Conservation (phyloP, 2,888 invertebrate genomes). For the Trisateles emortualis region DNA sequence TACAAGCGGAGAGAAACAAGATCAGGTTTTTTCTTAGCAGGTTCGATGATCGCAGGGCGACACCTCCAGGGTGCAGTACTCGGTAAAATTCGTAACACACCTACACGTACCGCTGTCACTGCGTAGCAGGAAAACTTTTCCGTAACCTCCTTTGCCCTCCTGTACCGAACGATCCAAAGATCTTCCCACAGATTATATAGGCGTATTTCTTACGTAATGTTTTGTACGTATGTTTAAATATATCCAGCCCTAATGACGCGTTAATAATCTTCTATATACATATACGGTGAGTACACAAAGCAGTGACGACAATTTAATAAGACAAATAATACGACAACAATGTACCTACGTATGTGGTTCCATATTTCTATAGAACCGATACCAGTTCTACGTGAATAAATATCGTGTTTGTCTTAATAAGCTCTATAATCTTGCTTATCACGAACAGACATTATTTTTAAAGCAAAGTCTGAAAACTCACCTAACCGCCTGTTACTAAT, state of each 20-base stretch:
- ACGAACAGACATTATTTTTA: constrained; percentile 26
- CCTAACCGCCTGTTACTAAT: constrained; percentile 14
- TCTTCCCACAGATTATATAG: background rate
- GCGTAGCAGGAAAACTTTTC: constrained; percentile 1
- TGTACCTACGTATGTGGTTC: constrained; percentile 10
- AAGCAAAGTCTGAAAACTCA: constrained; percentile 19
- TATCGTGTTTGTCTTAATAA: constrained; percentile 33
- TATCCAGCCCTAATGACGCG: constrained; percentile 2
- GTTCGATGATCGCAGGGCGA: constrained; percentile 78
- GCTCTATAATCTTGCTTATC: constrained; percentile 42
- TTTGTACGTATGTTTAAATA: background rate
- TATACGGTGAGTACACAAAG: constrained; percentile 16
- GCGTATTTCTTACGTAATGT: background rate
- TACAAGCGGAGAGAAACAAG: constrained; percentile 80
- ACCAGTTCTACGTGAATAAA: constrained; percentile 26
- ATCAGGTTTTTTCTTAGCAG: constrained; percentile 81
- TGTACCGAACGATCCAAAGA: background rate
- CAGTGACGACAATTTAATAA: constrained; percentile 17
- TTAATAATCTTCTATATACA: constrained; percentile 6
- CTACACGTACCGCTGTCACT: constrained; percentile 12
- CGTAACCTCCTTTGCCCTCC: constrained; percentile 3
- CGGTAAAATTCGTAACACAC: constrained; percentile 37
- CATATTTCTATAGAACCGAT: constrained; percentile 26
- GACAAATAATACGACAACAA: constrained; percentile 12
- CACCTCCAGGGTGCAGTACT: constrained; percentile 64